Conservation (phyloP, 2,113 vertebrate genomes). For the Xenopus tropicalis region UCB_Xtro_10.0 CM004444.2:109723001-109723500, state of each 20-base stretch:
- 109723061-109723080: no score
- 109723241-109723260: neutral
- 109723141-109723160: neutral
- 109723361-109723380: neutral
- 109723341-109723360: neutral
- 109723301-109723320: neutral
- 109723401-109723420: neutral
- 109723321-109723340: neutral
- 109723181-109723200: neutral
- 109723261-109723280: neutral
- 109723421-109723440: neutral
- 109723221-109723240: neutral
- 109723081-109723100: no score
- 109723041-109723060: no score
- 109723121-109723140: no score
- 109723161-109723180: neutral
- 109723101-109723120: no score
- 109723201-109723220: neutral
- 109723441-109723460: neutral
- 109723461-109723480: neutral
- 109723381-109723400: conserved; percentile 3
- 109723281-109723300: neutral
- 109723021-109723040: no score
- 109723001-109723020: no score
- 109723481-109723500: neutral